Base-by-base conservation (phyloP, 2,888 invertebrate genomes). In the Cremastinae sp. region DNA sequence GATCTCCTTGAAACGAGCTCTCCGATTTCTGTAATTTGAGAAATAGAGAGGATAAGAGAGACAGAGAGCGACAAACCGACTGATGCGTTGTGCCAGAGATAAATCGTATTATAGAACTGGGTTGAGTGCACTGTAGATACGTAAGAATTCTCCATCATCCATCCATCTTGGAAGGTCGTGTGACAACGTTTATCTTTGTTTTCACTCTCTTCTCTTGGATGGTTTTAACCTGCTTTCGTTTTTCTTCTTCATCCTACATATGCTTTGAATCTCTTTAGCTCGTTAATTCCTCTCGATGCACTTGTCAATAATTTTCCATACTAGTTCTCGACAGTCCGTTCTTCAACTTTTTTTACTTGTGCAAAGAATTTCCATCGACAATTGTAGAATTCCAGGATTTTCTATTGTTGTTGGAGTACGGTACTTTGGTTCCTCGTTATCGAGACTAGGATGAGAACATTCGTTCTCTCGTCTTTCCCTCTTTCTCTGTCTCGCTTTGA, bases 91-190 rank as follows among this genome's bases (percentile, higher is more conserved):
- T 70, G 65, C 65, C 22, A 12, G 51, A 41, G 64, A 59, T 45
- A 70, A 65, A 75, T 70, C 53, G 64, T 47, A 75, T 70, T 61
- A 70, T 65, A 12, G 47, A 53, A 75, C 59, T 49, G 16, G 41
- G 47, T 35, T 35, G 39, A 47, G 53, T 59, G 49, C 49, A 47
- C n/a, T n/a, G n/a, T 59, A 59, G 35, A 65, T 65, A 43, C 53
- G 53, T 65, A 51, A 12, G 47, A 45, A 59, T 75, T 64, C 51
- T 37, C 45, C 51, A 47, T 55, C 22, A 43, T 43, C 39, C 53
- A 18, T 43, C 39, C n/a, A 28, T 64, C 37, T 45, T 55, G n/a
- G 35, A 37, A 55, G 20, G 20, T 20, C 14, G 10, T 49, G 3
- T 53, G 62, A 53, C 53, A 65, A 41, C 53, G 41, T 53, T 53